Conservation (phyloP, 2,113 vertebrate species). For the Diphyllodes magnificus region DNA sequence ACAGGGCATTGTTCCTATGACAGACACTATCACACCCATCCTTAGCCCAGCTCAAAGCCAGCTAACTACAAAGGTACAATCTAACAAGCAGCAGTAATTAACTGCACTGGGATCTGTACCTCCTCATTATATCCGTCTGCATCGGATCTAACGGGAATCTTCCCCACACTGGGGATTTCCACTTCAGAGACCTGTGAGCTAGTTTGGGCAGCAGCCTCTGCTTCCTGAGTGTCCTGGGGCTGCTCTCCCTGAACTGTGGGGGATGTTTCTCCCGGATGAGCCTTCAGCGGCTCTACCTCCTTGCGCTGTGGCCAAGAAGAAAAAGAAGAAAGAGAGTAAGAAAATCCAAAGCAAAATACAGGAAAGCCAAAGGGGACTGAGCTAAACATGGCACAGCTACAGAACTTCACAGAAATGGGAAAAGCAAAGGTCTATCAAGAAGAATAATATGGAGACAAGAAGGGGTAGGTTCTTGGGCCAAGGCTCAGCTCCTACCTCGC, state of each 20-base stretch:
- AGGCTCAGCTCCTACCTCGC: slow-evolving; percentile 54
- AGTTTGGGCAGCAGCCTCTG: slow-evolving; percentile 56
- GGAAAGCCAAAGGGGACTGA: background rate
- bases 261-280: slow-evolving; percentile 31
- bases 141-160: slow-evolving; percentile 89
- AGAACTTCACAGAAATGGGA: background rate
- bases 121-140: slow-evolving; percentile 97
- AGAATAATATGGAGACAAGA: background rate
- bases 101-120: slow-evolving; percentile 70
- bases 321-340: slow-evolving; percentile 7
- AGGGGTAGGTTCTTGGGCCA: fast-evolving
- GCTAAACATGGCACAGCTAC: background rate
- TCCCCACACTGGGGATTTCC: slow-evolving; percentile 94
- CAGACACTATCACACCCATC: background rate
- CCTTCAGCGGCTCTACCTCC: slow-evolving; percentile 64
- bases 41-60: background rate
- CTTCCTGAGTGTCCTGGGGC: slow-evolving; percentile 16
- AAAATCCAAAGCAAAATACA: background rate
- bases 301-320: slow-evolving; percentile 54
- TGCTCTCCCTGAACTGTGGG: slow-evolving; percentile 60
- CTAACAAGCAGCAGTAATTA: background rate
- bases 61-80: background rate
- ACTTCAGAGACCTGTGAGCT: slow-evolving; percentile 88
- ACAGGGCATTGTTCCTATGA: fast-evolving
- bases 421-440: background rate